A percentile compares a stretch with the other conserved stretches of the same genome.
These are phyloP conservation scores for Lycopodina hypogea DNA, from an alignment of 37 sponge, comb jelly and placozoan genomes.

Conservation along the genomic window DNA sequence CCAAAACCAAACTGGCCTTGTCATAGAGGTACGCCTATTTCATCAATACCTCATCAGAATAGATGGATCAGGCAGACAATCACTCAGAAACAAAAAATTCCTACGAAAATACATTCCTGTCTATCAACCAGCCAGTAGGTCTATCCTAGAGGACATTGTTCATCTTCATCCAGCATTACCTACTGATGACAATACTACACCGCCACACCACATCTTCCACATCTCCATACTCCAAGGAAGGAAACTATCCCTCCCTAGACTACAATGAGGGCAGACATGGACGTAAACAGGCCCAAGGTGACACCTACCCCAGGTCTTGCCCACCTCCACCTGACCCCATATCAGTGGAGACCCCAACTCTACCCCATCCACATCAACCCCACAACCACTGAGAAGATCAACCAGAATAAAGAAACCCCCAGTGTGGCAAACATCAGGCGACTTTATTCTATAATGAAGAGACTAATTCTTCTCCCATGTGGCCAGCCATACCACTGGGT, in stretches of 20 bases:
- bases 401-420: conserved; percentile 7
- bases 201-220: too few species aligned
- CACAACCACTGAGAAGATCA: neutral
- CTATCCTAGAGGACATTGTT: too few species aligned
- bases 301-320: neutral
- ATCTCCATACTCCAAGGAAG: too few species aligned
- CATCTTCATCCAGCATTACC: conserved; percentile 21
- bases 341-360: neutral
- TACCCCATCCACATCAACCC: too few species aligned
- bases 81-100: conserved; percentile 35
- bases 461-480: too few species aligned
- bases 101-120: conserved; percentile 30
- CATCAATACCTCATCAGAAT: conserved; percentile 37
- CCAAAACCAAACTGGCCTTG: conserved; percentile 42
- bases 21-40: conserved; percentile 38
- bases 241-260: too few species aligned
- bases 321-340: too few species aligned
- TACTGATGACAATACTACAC: conserved; percentile 1
- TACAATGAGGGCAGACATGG: too few species aligned
- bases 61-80: conserved; percentile 25
- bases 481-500: too few species aligned
- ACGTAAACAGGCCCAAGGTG: too few species aligned
- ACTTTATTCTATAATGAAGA: too few species aligned
- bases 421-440: neutral
- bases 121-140: conserved; percentile 12